Evolutionary conservation across 1,140 invertebrate genomes (phyloP).

Genomic region (Drosophila serrata): DNA sequence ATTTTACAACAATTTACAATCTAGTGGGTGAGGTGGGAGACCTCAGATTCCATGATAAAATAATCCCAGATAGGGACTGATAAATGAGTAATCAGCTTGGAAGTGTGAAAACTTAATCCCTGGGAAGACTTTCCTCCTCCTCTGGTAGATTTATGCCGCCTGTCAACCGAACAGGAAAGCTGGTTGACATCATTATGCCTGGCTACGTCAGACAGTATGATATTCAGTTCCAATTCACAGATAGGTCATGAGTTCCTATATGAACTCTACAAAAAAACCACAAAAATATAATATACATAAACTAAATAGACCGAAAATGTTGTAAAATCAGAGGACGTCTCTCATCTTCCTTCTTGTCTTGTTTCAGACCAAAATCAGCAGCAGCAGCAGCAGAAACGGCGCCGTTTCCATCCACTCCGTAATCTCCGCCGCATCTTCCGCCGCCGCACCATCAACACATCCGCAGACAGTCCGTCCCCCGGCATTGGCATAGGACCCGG

Average conservation of each 20-base stretch:
- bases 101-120: constrained; percentile 15
- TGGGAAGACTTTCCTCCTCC: not conserved
- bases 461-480: constrained; percentile 48
- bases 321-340: constrained; percentile 16
- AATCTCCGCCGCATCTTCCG: constrained; percentile 84
- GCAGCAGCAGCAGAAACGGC: constrained; percentile 76
- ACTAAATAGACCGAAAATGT: constrained; percentile 23
- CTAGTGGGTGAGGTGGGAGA: too few species aligned
- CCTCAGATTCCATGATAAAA: constrained; percentile 8
- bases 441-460: constrained; percentile 77
- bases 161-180: constrained; percentile 9
- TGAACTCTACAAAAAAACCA: not conserved
- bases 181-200: constrained; percentile 5
- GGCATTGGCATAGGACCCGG: constrained; percentile 29
- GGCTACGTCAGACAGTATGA: not conserved
- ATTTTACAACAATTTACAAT: constrained; percentile 7
- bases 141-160: constrained; percentile 19
- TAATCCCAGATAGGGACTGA: not conserved
- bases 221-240: not conserved
- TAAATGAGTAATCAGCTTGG: not conserved
- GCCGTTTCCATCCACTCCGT: constrained; percentile 83
- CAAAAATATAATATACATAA: not conserved
- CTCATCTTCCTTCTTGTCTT: constrained; percentile 12
- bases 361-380: constrained; percentile 62
- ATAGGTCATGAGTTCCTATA: not conserved